These are phyloP conservation scores for Poecilia gillii DNA, from an alignment of 2,797 vertebrate species.

Conservation along the genomic window DNA sequence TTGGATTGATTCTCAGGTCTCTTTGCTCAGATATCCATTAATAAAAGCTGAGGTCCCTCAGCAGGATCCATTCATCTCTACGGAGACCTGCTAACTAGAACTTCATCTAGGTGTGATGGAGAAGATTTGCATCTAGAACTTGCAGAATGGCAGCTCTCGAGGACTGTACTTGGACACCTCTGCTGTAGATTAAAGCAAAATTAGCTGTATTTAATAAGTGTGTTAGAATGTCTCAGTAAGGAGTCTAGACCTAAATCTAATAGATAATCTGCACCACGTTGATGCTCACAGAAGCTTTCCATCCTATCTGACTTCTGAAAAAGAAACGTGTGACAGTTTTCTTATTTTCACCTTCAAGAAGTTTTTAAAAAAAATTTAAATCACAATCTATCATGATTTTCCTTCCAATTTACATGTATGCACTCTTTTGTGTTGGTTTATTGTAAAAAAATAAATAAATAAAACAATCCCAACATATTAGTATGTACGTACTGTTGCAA, in stretches of 20 bases:
- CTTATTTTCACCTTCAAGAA: neutral
- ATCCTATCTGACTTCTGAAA: neutral
- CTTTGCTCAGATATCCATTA: neutral
- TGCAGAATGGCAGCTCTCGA: too few relatives aligned
- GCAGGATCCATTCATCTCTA: too few relatives aligned
- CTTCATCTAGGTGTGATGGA: too few relatives aligned
- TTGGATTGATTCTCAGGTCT: neutral
- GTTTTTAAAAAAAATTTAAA: neutral
- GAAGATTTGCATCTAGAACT: too few relatives aligned
- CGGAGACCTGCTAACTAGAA: too few relatives aligned
- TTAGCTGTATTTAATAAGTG: neutral
- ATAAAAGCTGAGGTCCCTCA: neutral
- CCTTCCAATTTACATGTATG: neutral
- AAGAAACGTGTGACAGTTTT: neutral
- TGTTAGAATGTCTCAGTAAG: neutral
- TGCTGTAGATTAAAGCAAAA: neutral
- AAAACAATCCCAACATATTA: neutral
- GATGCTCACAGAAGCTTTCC: neutral
- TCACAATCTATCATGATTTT: neutral
- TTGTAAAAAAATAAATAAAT: neutral
- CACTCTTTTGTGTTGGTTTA: neutral
- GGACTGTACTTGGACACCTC: too few relatives aligned
- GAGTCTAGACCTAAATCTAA: neutral
- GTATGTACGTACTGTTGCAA: neutral
- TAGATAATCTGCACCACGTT: neutral